These are phyloP conservation scores for Crotalus viridis DNA, from an alignment of 2,113 vertebrate genomes.

Conservation along the genomic window DNA sequence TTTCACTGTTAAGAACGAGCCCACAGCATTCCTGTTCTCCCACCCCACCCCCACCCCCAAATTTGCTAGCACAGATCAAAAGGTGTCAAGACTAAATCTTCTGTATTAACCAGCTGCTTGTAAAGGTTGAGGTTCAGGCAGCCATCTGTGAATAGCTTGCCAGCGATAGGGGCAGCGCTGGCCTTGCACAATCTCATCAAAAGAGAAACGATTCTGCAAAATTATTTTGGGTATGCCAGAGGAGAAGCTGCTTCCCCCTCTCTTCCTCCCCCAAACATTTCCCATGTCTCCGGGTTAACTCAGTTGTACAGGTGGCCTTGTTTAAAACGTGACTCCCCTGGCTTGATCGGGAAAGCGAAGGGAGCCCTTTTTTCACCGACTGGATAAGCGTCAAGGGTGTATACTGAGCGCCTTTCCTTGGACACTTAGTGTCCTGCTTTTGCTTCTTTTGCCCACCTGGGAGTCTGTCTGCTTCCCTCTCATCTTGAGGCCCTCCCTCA, in stretches of 20 bases:
- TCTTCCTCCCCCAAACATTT: neutral
- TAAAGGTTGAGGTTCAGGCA: neutral
- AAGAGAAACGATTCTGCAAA: neutral
- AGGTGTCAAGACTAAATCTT: neutral
- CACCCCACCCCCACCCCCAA: neutral
- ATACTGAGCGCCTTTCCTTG: neutral
- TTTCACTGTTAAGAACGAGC: neutral
- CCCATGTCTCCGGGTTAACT: neutral
- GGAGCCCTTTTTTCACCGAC: neutral
- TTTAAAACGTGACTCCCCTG: neutral
- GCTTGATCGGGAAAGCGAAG: neutral
- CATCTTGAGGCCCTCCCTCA: neutral
- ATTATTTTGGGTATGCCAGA: neutral
- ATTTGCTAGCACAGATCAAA: neutral
- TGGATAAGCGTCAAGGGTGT: neutral
- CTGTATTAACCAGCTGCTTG: neutral
- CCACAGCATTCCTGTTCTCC: neutral
- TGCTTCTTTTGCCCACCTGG: neutral
- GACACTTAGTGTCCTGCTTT: neutral
- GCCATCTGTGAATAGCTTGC: neutral
- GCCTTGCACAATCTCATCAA: neutral
- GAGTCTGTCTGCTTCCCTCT: neutral
- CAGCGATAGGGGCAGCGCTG: neutral
- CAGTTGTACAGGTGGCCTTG: neutral
- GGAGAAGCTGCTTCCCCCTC: no score